Conservation (phyloP, 2,797 vertebrate genomes). For the Heliangelus exortis region DNA sequence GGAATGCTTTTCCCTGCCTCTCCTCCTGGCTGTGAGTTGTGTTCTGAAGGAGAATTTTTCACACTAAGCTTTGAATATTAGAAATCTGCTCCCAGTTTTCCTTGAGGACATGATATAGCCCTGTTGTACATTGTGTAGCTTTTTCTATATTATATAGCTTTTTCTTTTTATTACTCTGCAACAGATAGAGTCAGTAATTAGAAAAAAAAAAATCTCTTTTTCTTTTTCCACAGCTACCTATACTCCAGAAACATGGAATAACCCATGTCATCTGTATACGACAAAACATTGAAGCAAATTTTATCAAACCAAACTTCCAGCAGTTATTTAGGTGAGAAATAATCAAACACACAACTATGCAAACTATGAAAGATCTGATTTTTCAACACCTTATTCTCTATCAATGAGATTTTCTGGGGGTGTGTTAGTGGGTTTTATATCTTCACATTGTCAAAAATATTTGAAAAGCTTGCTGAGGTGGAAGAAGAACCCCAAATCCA, state of each 20-base stretch:
- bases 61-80: not conserved
- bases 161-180: not conserved
- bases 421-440: not conserved
- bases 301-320: slow-evolving; percentile 99
- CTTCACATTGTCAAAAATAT: not conserved
- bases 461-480: not conserved
- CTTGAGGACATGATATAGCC: rapidly evolving
- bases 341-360: not conserved
- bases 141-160: no score
- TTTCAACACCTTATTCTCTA: not conserved
- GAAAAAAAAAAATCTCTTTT: not conserved
- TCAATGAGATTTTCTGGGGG: not conserved
- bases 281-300: slow-evolving; percentile 99
- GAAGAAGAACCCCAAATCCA: not conserved
- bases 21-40: not conserved
- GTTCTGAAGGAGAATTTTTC: not conserved
- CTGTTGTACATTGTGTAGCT: not conserved
- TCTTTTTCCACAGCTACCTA: slow-evolving; percentile 84
- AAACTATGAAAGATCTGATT: not conserved
- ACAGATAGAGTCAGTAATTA: not conserved
- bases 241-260: slow-evolving; percentile 94
- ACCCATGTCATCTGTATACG: slow-evolving; percentile 97
- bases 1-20: not conserved
- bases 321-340: slow-evolving; percentile 93
- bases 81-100: not conserved